Percentiles rank a stretch among this genome's conserved stretches.
phyloP scores from a whole-genome alignment of 2,888 invertebrate genomes.

The Lycocerus yunnanus region DNA sequence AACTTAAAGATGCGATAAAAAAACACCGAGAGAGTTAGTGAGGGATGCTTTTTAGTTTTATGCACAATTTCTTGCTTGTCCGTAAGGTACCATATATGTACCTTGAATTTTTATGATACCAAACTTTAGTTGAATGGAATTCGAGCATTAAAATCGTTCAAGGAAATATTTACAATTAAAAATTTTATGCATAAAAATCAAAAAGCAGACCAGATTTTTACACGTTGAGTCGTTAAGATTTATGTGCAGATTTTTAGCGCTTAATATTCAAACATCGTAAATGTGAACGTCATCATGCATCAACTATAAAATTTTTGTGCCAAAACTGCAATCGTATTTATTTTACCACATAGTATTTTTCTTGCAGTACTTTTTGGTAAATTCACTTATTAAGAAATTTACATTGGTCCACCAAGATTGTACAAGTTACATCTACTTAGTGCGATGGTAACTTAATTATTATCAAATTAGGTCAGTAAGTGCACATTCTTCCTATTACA shows the following conservation, averaged over 20 bases:
- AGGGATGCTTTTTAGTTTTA: too few relatives aligned
- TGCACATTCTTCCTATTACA: not conserved
- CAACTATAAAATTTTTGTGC: not conserved
- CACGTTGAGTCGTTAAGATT: not conserved
- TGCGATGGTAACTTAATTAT: not conserved
- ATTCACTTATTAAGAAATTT: not conserved
- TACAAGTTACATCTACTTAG: not conserved
- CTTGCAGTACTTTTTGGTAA: too few relatives aligned
- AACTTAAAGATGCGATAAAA: too few relatives aligned
- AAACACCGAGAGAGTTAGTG: too few relatives aligned
- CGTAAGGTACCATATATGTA: too few relatives aligned
- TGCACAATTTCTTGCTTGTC: too few relatives aligned
- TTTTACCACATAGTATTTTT: not conserved
- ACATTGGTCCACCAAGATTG: not conserved
- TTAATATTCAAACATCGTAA: not conserved
- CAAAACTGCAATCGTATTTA: not conserved
- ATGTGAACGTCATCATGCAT: not conserved
- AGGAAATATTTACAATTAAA: not conserved
- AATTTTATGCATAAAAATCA: not conserved
- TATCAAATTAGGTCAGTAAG: constrained; percentile 2
- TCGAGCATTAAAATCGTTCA: not conserved
- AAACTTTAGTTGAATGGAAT: not conserved
- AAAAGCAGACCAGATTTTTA: not conserved
- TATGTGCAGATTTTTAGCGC: not conserved
- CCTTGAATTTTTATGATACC: not conserved